Evolutionary conservation across 2,113 vertebrate genomes (phyloP).

Genomic region (Hyperoodon ampullatus): DNA sequence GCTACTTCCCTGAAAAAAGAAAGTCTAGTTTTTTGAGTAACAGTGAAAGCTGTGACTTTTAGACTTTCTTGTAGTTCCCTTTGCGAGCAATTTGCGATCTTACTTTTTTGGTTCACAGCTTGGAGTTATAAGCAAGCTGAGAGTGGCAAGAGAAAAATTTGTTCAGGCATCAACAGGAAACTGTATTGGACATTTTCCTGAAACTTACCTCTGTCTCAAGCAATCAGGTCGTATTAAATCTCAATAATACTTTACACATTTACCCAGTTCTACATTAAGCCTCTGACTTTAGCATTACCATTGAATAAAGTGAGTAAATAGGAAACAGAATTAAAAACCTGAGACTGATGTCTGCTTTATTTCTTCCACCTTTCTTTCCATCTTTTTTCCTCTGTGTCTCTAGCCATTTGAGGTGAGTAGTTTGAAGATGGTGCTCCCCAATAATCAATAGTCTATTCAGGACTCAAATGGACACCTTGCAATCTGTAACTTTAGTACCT

Average conservation of each 20-base stretch:
- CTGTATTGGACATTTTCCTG: not conserved
- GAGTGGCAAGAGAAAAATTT: not conserved
- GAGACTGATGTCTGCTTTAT: not conserved
- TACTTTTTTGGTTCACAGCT: not conserved
- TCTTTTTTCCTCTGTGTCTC: not conserved
- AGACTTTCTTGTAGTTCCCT: slow-evolving; percentile 19
- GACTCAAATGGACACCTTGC: not conserved
- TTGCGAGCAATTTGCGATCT: slow-evolving; percentile 45
- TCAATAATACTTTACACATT: not conserved
- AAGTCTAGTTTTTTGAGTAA: slow-evolving; percentile 30
- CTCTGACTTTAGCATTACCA: slow-evolving; percentile 11
- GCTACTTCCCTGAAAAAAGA: not conserved
- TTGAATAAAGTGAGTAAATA: not conserved
- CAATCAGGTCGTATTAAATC: not conserved
- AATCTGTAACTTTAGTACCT: not conserved
- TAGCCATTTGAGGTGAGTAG: not conserved
- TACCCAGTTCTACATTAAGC: not conserved
- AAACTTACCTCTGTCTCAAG: not conserved
- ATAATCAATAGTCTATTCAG: not conserved
- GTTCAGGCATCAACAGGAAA: not conserved
- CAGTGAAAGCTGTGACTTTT: slow-evolving; percentile 25
- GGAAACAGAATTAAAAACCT: not conserved
- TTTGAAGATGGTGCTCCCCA: not conserved
- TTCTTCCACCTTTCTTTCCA: not conserved
- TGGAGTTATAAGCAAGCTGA: not conserved